phyloP scores from a whole-genome alignment of 2,113 vertebrate genomes.

The Cololabis saira region DNA sequence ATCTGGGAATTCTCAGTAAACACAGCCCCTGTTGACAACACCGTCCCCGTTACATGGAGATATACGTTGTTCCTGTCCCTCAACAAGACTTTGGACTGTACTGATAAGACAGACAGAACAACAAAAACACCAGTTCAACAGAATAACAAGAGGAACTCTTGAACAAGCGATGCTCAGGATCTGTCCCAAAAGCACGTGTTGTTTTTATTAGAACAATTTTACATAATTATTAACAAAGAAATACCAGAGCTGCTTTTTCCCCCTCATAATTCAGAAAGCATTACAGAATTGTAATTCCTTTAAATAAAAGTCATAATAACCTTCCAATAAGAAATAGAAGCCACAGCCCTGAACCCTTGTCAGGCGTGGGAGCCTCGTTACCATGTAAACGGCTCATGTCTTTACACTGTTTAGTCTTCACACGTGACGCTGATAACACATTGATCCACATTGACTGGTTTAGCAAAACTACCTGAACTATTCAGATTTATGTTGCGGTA shows the following conservation, averaged over 20 bases:
- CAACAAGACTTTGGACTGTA: conserved; percentile 35
- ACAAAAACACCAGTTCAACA: conserved; percentile 17
- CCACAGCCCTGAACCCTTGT: no score
- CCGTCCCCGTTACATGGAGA: neutral
- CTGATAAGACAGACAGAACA: conserved; percentile 47
- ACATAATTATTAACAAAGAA: neutral
- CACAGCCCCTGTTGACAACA: neutral
- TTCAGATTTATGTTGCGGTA: neutral
- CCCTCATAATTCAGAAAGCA: neutral
- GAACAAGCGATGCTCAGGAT: neutral
- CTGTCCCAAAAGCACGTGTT: no score
- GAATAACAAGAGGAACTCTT: neutral
- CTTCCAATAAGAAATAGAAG: no score
- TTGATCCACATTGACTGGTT: neutral
- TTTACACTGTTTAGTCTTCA: neutral
- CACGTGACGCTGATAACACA: neutral
- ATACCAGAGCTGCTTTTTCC: neutral
- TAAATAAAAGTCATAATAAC: no score
- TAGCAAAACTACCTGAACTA: neutral
- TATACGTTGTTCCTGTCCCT: neutral
- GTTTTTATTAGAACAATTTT: no score
- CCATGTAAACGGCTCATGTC: no score
- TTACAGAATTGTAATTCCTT: neutral
- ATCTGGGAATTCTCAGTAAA: neutral
- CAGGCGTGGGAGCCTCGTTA: no score